A percentile compares a stretch with the other conserved stretches of the same genome.
Conservation (phyloP, 2,113 vertebrate species). For the Urocitellus parryii region DNA sequence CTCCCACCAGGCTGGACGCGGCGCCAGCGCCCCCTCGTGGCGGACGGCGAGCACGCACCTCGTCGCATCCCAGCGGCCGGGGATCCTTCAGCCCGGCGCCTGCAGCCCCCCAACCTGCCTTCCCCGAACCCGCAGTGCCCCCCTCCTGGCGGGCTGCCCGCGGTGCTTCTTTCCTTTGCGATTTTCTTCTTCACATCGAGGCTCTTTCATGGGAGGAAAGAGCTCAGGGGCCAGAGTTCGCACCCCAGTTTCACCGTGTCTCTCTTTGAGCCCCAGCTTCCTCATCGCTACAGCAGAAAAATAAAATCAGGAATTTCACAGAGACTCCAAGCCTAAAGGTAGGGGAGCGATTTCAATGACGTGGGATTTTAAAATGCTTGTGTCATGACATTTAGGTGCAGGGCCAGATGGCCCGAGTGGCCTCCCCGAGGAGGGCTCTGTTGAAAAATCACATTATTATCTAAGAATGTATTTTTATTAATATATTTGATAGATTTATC, state of each 20-base stretch:
- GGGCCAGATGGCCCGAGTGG: no score
- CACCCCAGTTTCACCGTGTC: not conserved
- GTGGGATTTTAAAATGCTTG: accelerated
- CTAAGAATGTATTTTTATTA: not conserved
- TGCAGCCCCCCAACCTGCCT: accelerated
- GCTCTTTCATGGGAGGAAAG: not conserved
- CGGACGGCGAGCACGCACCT: accelerated
- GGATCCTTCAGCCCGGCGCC: no score
- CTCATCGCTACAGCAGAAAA: not conserved
- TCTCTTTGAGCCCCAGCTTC: not conserved
- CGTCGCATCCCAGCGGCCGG: no score
- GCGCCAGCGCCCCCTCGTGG: constrained; percentile 86
- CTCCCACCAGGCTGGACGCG: constrained; percentile 1
- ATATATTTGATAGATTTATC: not conserved
- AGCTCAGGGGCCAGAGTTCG: not conserved
- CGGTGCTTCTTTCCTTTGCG: not conserved
- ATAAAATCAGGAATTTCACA: not conserved
- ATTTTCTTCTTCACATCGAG: not conserved
- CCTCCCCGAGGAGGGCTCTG: no score
- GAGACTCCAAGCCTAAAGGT: accelerated
- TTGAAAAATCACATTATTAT: not conserved
- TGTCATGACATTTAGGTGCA: no score
- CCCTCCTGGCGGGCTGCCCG: no score
- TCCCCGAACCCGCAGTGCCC: not conserved
- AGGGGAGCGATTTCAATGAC: not conserved